phyloP scores from a whole-genome alignment of 2,888 invertebrate species.

The Pediacus dermestoides region DNA sequence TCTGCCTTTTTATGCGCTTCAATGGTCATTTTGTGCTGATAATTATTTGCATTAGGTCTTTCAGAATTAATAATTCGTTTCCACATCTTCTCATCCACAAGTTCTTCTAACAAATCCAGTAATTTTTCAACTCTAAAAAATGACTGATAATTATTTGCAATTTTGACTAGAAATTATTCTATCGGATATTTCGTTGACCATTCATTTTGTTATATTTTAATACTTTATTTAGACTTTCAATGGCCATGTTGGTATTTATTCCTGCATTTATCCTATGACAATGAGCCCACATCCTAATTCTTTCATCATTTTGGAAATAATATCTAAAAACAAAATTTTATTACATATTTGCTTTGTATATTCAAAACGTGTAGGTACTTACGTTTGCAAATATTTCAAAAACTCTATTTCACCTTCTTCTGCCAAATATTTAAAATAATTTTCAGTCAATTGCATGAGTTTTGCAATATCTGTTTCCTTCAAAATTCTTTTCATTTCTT shows the following conservation, averaged over 20 bases:
- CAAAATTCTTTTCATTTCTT: constrained; percentile 19
- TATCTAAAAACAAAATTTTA: constrained; percentile 16
- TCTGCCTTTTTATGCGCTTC: constrained; percentile 8
- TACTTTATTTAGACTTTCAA: constrained; percentile 22
- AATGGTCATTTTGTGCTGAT: constrained; percentile 3
- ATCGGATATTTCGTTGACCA: constrained; percentile 10
- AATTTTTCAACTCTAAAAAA: constrained; percentile 4
- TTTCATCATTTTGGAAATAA: constrained; percentile 21
- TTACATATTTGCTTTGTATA: constrained; percentile 2
- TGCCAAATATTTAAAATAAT: constrained; percentile 18
- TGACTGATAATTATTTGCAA: too few relatives aligned
- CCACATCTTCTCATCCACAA: constrained; percentile 12
- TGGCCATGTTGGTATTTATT: constrained; percentile 22
- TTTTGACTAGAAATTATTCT: too few relatives aligned
- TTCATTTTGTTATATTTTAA: constrained; percentile 16
- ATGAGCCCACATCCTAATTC: constrained; percentile 21
- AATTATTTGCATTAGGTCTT: constrained; percentile 9
- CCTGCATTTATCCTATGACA: constrained; percentile 19
- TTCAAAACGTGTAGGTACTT: constrained; percentile 7
- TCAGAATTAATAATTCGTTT: constrained; percentile 7
- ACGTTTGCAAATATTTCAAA: constrained; percentile 22
- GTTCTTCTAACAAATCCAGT: constrained; percentile 5
- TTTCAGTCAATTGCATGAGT: constrained; percentile 16
- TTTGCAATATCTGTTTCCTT: constrained; percentile 16
- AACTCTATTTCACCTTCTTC: constrained; percentile 15